Percentiles rank a stretch among this genome's conserved stretches.
Evolutionary conservation across 2,888 invertebrate species (phyloP).

Genomic region (Cosmia trapezina): DNA sequence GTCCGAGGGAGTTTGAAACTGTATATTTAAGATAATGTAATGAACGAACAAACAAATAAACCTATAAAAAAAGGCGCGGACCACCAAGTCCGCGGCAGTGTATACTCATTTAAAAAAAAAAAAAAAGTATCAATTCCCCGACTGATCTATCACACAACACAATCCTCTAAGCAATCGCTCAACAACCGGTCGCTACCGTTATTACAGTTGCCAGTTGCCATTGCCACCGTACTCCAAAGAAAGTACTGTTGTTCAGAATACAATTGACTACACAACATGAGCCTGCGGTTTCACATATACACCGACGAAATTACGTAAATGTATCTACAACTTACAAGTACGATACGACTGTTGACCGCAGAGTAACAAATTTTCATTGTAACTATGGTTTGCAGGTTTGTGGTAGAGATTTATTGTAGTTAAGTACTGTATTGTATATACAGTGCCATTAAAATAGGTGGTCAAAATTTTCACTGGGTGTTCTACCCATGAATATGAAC

Average conservation of each 20-base stretch:
- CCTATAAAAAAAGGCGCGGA: too few species aligned
- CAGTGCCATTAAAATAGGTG: too few species aligned
- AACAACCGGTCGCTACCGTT: conserved; percentile 51
- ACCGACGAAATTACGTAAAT: conserved; percentile 46
- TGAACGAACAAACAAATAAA: too few species aligned
- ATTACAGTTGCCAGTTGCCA: conserved; percentile 23
- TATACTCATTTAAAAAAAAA: too few species aligned
- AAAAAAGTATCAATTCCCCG: conserved; percentile 8
- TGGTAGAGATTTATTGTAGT: background rate
- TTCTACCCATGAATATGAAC: too few species aligned
- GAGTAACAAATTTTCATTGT: conserved; percentile 10
- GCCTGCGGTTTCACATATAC: conserved; percentile 43
- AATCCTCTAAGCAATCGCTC: conserved; percentile 12
- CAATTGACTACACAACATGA: conserved; percentile 44
- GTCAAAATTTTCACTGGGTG: too few species aligned
- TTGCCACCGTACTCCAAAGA: conserved; percentile 33
- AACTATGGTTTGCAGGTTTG: background rate
- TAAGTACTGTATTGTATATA: background rate
- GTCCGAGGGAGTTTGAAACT: too few species aligned
- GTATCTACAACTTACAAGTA: conserved; percentile 9
- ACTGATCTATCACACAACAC: conserved; percentile 11
- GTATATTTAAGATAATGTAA: too few species aligned
- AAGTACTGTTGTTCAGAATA: conserved; percentile 48
- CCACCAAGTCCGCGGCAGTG: too few species aligned
- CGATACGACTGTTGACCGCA: conserved; percentile 35